Evolutionary conservation across 2,113 vertebrate genomes (phyloP), one percentile per base, ranked within the genome.

Genomic region (Vidua macroura): DNA sequence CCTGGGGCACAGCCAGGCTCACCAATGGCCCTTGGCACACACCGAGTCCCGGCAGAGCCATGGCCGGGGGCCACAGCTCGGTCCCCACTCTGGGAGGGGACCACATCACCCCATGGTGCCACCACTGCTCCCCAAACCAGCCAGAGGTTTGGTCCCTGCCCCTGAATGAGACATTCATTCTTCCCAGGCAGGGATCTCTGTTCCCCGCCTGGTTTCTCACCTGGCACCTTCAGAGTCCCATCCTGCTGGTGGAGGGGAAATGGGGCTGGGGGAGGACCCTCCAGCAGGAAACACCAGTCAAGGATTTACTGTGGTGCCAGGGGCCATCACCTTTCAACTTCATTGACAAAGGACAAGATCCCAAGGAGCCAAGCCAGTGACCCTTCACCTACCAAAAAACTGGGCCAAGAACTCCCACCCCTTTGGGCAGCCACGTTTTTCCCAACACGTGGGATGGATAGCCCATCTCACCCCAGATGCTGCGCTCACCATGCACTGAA

Each of bases 201-300:
- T 15, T 51, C 63, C 43, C 27, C 53, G n/a, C 27, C 69, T 59
- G 46, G 25, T 55, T 77, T 86, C 97, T 97, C 95, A 99, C 98
- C 98, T 77, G 97, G 73, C 37, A 98, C 97, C 44, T 95, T 98
- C 56, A 98, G 96, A 4, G 49, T 87, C 80, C 97, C 97, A 6
- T 96, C 97, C 63, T 76, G 58, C 30, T 55, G 39, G 76, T 93
- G 0, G 11, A 78, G 19, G 95, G 95, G 13, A 41, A 62, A 44
- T 2, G 24, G 46, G 22, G 6, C 1, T 24, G 77, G 51, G 79
- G 43, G n/a, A 30, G 27, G 13, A 30, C 3, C 27, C 37, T 64
- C 37, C 66, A 20, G 30, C 1, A 10, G 62, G 39, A 67, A 58
- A 22, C 22, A 70, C 11, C 30, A 59, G 7, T 3, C 58, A 64